phyloP scores from a whole-genome alignment of 2,113 vertebrate genomes.

The Neopipo cinnamomea region DNA sequence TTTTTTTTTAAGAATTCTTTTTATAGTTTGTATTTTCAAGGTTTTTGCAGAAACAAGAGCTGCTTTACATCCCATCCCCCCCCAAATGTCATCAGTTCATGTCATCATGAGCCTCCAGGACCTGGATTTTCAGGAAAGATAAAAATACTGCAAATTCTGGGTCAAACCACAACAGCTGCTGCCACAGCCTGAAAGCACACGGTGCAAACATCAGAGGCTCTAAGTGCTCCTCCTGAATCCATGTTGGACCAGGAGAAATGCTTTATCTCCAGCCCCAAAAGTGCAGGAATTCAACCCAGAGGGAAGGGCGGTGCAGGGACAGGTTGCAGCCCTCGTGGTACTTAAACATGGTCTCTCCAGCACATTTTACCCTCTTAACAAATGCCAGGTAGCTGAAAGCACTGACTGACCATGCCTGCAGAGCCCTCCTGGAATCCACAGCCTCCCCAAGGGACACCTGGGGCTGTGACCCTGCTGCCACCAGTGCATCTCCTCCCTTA shows the following conservation, averaged over 20 bases:
- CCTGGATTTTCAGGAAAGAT: not conserved
- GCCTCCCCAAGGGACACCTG: not conserved
- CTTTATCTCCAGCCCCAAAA: not conserved
- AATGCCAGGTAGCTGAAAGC: not conserved
- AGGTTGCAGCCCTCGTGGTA: not conserved
- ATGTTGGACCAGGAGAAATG: accelerated
- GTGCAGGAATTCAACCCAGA: not conserved
- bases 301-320: not conserved
- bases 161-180: not conserved
- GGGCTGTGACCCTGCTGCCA: not conserved
- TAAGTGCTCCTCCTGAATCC: not conserved
- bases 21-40: not conserved
- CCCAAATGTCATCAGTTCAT: not conserved
- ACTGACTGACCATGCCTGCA: not conserved
- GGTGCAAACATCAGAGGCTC: not conserved
- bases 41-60: not conserved
- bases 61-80: not conserved
- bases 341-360: not conserved
- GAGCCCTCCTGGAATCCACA: not conserved
- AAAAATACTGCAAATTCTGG: not conserved
- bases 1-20: not conserved
- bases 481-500: not conserved
- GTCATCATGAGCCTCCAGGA: not conserved
- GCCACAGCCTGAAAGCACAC: not conserved
- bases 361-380: not conserved